Evolutionary conservation across 2,797 vertebrate genomes (phyloP), one percentile per base, ranked within the genome.

Genomic region (Pterois miles): DNA sequence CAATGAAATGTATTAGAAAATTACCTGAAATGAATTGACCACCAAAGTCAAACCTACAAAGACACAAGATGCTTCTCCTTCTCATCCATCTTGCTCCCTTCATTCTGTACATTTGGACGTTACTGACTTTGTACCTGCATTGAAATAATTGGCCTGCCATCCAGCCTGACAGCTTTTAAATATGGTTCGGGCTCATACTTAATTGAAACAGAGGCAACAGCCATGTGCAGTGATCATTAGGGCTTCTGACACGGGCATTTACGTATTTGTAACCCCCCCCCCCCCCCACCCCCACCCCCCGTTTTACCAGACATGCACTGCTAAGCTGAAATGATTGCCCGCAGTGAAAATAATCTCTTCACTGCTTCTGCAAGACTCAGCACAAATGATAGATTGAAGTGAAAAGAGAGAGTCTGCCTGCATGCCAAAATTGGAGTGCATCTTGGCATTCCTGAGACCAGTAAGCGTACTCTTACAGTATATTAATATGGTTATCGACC

Each of bases 381-480:
- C 93, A 92, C 84, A 91, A 94, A 91, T 66, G 88, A 88, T 74
- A 87, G 90, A 89, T 89, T 90, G 86, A 88, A 90, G 90, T 85
- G 82, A 75, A 83, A 79, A 74, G 79, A 78, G 79, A 86, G 82
- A 84, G 81, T 78, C 77, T 65, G 80, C 81, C 84, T 84, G 84
- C 85, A 82, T 81, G 88, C 83, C 82, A 87, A 85, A 88, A 89
- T 65, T 74, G 80, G 85, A 91, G 87, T 82, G 86, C 68, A 78
- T 92, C 78, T 90, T 85, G 85, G 84, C 86, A 86, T 91, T 91
- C 84, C 78, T 80, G 86, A 91, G 81, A 89, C 85, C 74, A 82
- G 83, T 79, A 78, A 85, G 87, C 85, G 31, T 86, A 78, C 85
- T 83, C 77, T 82, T 77, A 73, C 65, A 75, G 80, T 86, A 71